Base-by-base conservation (phyloP, 2,113 vertebrate genomes). In the Telmatochromis sp. region DNA sequence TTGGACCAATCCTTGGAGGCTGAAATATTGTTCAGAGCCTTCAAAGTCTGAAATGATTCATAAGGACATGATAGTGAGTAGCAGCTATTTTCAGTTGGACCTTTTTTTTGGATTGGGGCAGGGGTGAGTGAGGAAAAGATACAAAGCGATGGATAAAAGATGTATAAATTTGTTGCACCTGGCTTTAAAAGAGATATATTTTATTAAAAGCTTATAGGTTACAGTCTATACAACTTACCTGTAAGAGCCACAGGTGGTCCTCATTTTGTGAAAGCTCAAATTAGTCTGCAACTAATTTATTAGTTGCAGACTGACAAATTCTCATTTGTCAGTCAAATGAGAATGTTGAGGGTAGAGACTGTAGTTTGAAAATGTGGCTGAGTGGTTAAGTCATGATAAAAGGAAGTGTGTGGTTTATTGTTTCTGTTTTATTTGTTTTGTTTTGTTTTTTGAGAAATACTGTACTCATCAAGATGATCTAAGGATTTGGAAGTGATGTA, bases 1-100 rank as follows among this genome's bases (percentile, higher is more conserved):
- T 65, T 70, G 37, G 95, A 93, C 95, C 95, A 96, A 88, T 95
- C 87, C 81, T 91, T 94, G 31, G 68, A 63, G 45, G 70, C 53
- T 4, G 93, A 93, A 13, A 60, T 70, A n/a, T 53, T 63, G 82
- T 89, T 88, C 53, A 96, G 42, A 9, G 85, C 26, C 26, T 26
- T 26, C 26, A 26, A 58, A 75, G 91, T 94, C 95, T 96, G 78
- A 21, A 49, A 49, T 21, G 84, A 90, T 35, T 87, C 42, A 88
- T 33, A 86, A 4, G 70, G 47, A 73, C 33, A 37, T 80, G 85
- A 82, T 28, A 2, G 13, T 63, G 21, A 87, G 45, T 57, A 55
- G 35, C 31, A 2, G 12, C 19, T 84, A 40, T 51, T 33, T 63
- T 78, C 45, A 9, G 14, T 15, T 19, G 12, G 23, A 15, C 0